Conservation (phyloP, 2,113 vertebrate species). For the Lanius ludovicianus region DNA sequence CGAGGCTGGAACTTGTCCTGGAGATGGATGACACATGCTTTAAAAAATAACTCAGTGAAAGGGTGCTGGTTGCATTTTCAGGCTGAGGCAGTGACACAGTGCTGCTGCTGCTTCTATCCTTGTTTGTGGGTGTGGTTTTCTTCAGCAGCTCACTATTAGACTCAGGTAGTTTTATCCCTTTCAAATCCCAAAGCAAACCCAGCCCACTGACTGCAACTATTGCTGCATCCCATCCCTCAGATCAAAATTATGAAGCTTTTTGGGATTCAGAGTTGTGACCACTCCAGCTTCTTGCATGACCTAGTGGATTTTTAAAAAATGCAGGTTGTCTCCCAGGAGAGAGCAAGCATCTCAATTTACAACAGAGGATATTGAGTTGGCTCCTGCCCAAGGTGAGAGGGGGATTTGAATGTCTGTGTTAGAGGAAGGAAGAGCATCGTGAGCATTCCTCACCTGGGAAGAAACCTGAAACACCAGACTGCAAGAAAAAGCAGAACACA, state of each 20-base stretch:
- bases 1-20: neutral
- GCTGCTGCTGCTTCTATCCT: neutral
- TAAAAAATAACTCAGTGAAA: neutral
- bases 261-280: neutral
- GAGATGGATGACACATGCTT: neutral
- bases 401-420: neutral
- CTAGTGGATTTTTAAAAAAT: neutral
- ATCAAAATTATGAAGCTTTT: neutral
- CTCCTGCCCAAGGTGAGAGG: neutral
- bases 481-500: neutral
- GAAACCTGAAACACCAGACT: neutral
- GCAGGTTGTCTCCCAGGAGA: neutral
- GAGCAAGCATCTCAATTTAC: accelerated
- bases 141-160: neutral
- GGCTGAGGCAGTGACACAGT: neutral
- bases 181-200: neutral
- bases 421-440: neutral
- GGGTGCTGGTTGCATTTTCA: neutral
- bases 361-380: neutral
- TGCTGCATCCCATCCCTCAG: neutral
- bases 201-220: neutral
- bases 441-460: neutral
- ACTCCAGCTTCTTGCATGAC: neutral
- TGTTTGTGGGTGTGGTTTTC: neutral
- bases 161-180: neutral